Conservation (phyloP, 2,797 vertebrate species). For the Kryptolebias ocellatus region DNA sequence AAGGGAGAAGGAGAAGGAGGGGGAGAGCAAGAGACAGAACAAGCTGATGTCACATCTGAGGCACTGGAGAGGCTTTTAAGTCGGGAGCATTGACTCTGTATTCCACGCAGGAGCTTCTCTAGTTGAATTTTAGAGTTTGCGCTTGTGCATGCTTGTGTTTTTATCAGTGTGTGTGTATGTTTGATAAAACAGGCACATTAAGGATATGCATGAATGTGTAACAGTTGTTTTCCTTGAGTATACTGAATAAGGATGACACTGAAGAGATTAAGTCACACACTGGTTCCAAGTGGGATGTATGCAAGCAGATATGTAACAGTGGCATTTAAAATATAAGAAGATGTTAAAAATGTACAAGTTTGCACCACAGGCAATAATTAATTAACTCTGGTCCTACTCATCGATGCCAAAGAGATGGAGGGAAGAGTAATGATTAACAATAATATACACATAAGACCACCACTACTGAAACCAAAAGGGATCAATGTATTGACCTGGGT, state of each 20-base stretch:
- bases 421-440: conserved; percentile 77
- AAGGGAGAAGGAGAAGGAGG: conserved; percentile 53
- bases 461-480: conserved; percentile 66
- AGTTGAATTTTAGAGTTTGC: conserved; percentile 60
- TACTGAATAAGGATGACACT: conserved; percentile 17
- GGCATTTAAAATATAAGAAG: conserved; percentile 20
- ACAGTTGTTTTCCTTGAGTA: conserved; percentile 46
- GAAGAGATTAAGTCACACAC: conserved; percentile 9
- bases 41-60: conserved; percentile 82
- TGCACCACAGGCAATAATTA: conserved; percentile 56
- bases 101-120: conserved; percentile 61
- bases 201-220: conserved; percentile 43
- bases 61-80: conserved; percentile 72
- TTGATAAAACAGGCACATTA: conserved; percentile 50
- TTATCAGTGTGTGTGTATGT: conserved; percentile 8
- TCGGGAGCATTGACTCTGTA: conserved; percentile 70
- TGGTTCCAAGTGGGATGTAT: not conserved
- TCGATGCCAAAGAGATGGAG: conserved; percentile 57
- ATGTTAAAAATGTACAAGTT: conserved; percentile 36
- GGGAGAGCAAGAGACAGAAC: conserved; percentile 70
- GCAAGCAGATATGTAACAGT: not conserved
- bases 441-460: conserved; percentile 77
- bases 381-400: conserved; percentile 48
- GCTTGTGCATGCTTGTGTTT: conserved; percentile 26
- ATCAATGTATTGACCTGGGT: conserved; percentile 70